Evolutionary conservation across 1,140 invertebrate species (phyloP), one percentile per base, ranked within the genome.

Genomic region (Drosophila ambigua): DNA sequence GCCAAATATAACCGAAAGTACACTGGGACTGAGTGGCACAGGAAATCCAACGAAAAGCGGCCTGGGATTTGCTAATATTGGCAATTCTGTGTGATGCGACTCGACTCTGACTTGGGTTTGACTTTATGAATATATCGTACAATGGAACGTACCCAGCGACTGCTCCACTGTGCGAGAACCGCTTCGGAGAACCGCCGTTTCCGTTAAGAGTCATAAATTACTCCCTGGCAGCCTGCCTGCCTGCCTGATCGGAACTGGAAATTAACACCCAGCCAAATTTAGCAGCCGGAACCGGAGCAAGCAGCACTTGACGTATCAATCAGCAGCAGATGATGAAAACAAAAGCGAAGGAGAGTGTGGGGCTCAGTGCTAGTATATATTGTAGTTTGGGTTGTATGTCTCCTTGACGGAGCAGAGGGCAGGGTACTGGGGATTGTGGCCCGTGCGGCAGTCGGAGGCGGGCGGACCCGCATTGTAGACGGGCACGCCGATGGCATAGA

Each of bases 331-430:
- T 35, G 48, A 77, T 53, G 59, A 58, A 49, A 41, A 64, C 49
- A 35, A 66, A 58, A 63, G 31, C 62, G 61, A 69, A 61, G 54
- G 48, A 48, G 49, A 39, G 45, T 43, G 23, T 76, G 73, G 73
- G 20, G 20, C 44, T 59, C 45, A 57, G 35, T 61, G 53, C 64
- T 69, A 54, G 26, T 63, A 52, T 5, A 57, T 26, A 82, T 90
- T 90, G 23, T 88, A 89, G 77, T 91, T 91, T 7, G 90, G 90
- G 73, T 91, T 88, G 26, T 87, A 78, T 64, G 84, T 58, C 23
- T 91, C 90, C 11, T 68, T 64, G 9, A 54, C 31, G 3, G 87
- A 87, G n/a, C 90, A 91, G 20, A 91, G 55, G 0, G 78, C 72
- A 2, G 78, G 63, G 52, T 90, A 91, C 0, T 74, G 41, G 4